Base-by-base conservation (phyloP, 1,140 invertebrate genomes). In the Pseudomyrmex dendroicus region DNA sequence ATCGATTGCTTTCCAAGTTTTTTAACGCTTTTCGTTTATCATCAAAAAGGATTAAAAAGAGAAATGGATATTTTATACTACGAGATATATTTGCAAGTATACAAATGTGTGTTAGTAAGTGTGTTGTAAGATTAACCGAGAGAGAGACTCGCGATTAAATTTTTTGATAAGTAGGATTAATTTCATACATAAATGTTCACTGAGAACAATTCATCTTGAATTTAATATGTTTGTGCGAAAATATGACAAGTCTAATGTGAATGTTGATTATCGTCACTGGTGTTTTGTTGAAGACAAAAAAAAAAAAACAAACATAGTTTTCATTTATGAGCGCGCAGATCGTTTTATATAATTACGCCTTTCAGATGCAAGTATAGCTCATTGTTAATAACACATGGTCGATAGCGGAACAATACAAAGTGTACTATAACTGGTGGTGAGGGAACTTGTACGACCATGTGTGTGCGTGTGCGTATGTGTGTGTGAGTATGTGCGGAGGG, bases 21-120 rank as follows among this genome's bases (percentile, higher is more conserved):
- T 35, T 35, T 7, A 7, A 35, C 76, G 62, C 64, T 86, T 84
- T 84, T 86, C 85, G 64, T 86, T 87, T 66, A 82, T 89, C 86
- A 84, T 66, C 50, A 73, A 72, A 62, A 62, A 86, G 48, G 15
- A 89, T 59, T 83, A 67, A 48, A 66, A 74, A 10, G 50, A 12
- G 44, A 66, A 35, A 89, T 77, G 73, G 85, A 89, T 85, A 90
- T 91, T 91, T 91, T 91, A 90, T 91, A 91, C 86, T 89, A 50
- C 22, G 46, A 48, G 54, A 70, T 78, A 70, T 78, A 59, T 66
- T 77, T 80, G 22, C 54, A 90, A 91, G 88, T 89, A 86, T 70
- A 83, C 77, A 85, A 70, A 86, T 64, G 62, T 89, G 77, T 77
- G 63, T 87, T 84, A 64, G 57, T 89, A 77, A 83, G 62, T 77